Evolutionary conservation across 2,888 invertebrate species (phyloP).

Genomic region (Phaedon cochleariae): DNA sequence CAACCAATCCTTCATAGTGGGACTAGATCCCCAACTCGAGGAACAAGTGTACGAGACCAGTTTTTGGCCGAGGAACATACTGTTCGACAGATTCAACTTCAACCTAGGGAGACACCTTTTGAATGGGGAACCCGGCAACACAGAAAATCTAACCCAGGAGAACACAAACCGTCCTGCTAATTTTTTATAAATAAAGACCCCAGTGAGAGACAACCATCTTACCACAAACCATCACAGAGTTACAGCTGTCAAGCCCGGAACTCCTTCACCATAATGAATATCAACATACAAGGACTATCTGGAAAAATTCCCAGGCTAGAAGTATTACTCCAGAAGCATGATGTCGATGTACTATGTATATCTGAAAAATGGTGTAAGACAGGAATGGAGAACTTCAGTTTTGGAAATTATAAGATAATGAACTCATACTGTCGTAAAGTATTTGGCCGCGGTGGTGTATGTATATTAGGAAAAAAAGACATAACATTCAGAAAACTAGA

Average conservation of each 20-base stretch:
- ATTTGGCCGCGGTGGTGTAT: slow-evolving; percentile 1
- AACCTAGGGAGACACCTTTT: slow-evolving; percentile 8
- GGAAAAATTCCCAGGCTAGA: slow-evolving; percentile 10
- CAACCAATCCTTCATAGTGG: slow-evolving; percentile 11
- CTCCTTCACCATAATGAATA: slow-evolving; percentile 6
- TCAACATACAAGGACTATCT: slow-evolving; percentile 7
- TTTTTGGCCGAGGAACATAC: slow-evolving; percentile 6
- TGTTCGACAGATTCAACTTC: slow-evolving; percentile 10
- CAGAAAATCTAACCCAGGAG: neutral
- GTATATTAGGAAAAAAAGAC: slow-evolving; percentile 8
- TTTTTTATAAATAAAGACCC: slow-evolving; percentile 7
- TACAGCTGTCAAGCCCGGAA: neutral
- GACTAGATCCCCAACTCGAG: slow-evolving; percentile 7
- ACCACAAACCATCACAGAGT: neutral
- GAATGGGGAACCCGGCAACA: neutral
- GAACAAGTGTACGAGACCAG: slow-evolving; percentile 7
- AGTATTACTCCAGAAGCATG: neutral
- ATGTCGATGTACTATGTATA: slow-evolving; percentile 8
- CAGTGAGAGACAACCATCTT: neutral
- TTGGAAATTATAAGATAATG: slow-evolving; percentile 5
- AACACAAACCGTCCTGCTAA: slow-evolving; percentile 3
- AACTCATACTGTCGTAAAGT: neutral
- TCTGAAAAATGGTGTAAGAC: slow-evolving; percentile 6
- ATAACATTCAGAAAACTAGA: slow-evolving; percentile 4
- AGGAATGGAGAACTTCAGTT: slow-evolving; percentile 7